Percentiles rank a stretch among this genome's conserved stretches.
Conservation (phyloP, 2,113 vertebrate genomes). For the Lagopus muta region DNA sequence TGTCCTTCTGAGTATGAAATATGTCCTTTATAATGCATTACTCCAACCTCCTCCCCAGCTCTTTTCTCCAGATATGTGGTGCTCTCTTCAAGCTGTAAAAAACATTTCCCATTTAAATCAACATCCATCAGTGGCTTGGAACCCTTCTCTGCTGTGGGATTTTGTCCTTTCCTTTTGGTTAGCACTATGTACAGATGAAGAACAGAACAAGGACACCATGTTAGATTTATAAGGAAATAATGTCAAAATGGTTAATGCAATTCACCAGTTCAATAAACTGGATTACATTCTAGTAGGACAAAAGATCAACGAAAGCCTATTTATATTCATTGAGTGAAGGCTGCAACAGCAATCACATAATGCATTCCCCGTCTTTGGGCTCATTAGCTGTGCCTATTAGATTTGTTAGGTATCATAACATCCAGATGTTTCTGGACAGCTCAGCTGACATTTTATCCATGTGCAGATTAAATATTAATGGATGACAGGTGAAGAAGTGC, state of each 20-base stretch:
- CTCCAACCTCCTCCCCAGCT: not conserved
- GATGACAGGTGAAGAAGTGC: slow-evolving; percentile 37
- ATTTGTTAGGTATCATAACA: slow-evolving; percentile 71
- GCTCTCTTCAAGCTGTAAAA: slow-evolving; percentile 9
- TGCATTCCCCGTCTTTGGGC: slow-evolving; percentile 66
- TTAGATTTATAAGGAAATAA: slow-evolving; percentile 79
- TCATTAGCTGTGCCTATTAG: slow-evolving; percentile 76
- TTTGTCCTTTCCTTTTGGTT: slow-evolving; percentile 45
- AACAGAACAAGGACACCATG: slow-evolving; percentile 72
- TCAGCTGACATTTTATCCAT: slow-evolving; percentile 61
- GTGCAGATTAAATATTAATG: slow-evolving; percentile 67
- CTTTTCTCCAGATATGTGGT: not conserved
- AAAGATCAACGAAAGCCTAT: slow-evolving; percentile 77
- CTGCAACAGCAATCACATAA: slow-evolving; percentile 72
- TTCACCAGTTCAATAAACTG: slow-evolving; percentile 80
- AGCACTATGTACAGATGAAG: slow-evolving; percentile 36
- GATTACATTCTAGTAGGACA: slow-evolving; percentile 78
- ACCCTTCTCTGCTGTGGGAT: not conserved
- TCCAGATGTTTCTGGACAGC: slow-evolving; percentile 77
- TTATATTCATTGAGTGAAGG: slow-evolving; percentile 79
- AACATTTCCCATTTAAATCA: slow-evolving; percentile 39
- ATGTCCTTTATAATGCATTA: not conserved
- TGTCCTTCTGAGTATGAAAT: slow-evolving; percentile 15
- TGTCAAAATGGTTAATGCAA: slow-evolving; percentile 79
- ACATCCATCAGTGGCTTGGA: slow-evolving; percentile 28